Conservation (phyloP, 2,797 vertebrate species). For the Acanthiza pusilla region DNA sequence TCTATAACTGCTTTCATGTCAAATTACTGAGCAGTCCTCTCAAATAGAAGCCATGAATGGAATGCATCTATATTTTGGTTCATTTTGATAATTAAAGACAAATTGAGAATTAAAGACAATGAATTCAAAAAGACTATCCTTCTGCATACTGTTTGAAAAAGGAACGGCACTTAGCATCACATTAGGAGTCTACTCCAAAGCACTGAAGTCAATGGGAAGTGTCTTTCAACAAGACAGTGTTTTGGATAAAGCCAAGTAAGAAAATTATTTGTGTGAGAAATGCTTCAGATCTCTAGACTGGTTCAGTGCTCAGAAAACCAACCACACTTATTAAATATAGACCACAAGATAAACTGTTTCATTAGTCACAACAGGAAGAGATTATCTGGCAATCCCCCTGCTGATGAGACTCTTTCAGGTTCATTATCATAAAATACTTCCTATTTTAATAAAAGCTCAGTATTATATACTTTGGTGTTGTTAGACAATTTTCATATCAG, state of each 20-base stretch:
- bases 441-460: background rate
- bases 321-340: background rate
- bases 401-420: background rate
- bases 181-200: background rate
- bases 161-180: background rate
- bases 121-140: background rate
- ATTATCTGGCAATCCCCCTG: background rate
- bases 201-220: background rate
- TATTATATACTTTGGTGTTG: background rate
- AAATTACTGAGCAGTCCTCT: conserved; percentile 19
- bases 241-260: background rate
- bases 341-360: conserved; percentile 15
- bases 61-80: conserved; percentile 31
- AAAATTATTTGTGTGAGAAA: background rate
- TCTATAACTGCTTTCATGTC: conserved; percentile 17
- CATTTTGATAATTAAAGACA: conserved; percentile 48
- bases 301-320: background rate
- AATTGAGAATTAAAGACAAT: conserved; percentile 40
- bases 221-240: background rate
- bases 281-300: background rate
- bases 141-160: background rate
- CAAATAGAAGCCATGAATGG: background rate
- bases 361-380: conserved; percentile 8
- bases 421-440: background rate
- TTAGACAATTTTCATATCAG: background rate